A percentile compares a stretch with the other conserved stretches of the same genome.
Evolutionary conservation across 2,797 vertebrate species (phyloP).

Genomic region (Miichthys miiuy): DNA sequence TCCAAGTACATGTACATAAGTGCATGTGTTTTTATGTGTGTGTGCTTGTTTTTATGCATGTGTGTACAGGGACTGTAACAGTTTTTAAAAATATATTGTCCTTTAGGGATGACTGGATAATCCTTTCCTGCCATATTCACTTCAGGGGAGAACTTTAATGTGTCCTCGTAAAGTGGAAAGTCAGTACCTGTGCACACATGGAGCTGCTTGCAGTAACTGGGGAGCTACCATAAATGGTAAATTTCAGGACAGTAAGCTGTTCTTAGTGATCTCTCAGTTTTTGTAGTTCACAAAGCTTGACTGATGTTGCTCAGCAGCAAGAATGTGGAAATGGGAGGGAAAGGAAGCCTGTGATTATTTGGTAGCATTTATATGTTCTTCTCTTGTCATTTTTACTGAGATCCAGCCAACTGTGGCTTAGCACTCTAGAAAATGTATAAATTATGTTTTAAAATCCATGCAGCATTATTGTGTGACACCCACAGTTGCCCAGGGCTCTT

Average conservation of each 20-base stretch:
- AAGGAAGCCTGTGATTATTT: constrained; percentile 16
- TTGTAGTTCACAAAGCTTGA: constrained; percentile 39
- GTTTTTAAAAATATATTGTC: constrained; percentile 26
- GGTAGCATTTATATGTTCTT: constrained; percentile 1
- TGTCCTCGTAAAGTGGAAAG: constrained; percentile 69
- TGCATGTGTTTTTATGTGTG: constrained; percentile 39
- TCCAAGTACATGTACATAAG: constrained; percentile 16
- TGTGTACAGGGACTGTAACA: neutral
- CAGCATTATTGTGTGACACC: constrained; percentile 8
- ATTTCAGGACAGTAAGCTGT: constrained; percentile 59
- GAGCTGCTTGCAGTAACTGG: constrained; percentile 45
- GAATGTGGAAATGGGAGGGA: constrained; percentile 21
- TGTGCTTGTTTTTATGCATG: constrained; percentile 23
- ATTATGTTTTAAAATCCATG: neutral
- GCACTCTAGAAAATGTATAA: constrained; percentile 1
- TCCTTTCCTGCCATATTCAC: constrained; percentile 55
- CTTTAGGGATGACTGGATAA: constrained; percentile 52
- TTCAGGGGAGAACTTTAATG: constrained; percentile 61
- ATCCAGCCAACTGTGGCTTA: neutral
- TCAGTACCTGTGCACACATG: constrained; percentile 74
- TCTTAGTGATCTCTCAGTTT: constrained; percentile 48
- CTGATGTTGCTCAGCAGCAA: constrained; percentile 46
- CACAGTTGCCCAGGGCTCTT: neutral
- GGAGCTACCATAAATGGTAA: constrained; percentile 76
- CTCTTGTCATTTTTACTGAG: neutral